These are phyloP conservation scores for Pyrrhura leucotis DNA, from an alignment of 2,797 vertebrate species.

Conservation along the genomic window DNA sequence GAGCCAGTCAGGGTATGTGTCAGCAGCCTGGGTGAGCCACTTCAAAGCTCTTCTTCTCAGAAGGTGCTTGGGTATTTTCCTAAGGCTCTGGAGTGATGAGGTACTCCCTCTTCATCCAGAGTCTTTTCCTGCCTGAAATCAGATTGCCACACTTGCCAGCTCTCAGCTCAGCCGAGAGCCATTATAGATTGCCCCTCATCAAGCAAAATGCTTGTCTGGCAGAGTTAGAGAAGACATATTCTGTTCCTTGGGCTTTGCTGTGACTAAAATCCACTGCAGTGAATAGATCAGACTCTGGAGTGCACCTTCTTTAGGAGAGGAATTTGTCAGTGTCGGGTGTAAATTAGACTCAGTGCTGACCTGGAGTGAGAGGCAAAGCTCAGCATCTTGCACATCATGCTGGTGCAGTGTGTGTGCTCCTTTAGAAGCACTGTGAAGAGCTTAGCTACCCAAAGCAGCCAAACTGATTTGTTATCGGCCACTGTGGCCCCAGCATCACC, in stretches of 20 bases:
- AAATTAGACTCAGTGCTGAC: neutral
- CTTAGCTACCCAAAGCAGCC: neutral
- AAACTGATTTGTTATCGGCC: accelerated
- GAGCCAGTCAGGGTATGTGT: neutral
- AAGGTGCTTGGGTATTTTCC: neutral
- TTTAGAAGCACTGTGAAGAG: neutral
- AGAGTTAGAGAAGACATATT: slow-evolving; percentile 30
- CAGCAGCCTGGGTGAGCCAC: neutral
- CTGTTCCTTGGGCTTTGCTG: slow-evolving; percentile 13
- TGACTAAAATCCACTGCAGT: neutral
- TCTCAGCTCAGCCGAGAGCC: neutral
- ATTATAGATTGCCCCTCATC: slow-evolving; percentile 27
- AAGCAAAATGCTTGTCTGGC: slow-evolving; percentile 43
- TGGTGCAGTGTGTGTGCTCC: neutral
- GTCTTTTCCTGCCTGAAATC: neutral
- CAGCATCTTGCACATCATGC: neutral
- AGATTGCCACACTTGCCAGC: neutral
- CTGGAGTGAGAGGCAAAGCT: neutral
- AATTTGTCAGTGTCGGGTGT: slow-evolving; percentile 19
- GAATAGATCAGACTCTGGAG: slow-evolving; percentile 22
- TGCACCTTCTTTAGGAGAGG: slow-evolving; percentile 8
- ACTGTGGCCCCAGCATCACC: neutral
- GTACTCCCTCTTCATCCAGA: neutral
- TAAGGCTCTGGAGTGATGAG: neutral
- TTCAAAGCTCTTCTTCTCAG: neutral